Percentiles rank a stretch among this genome's conserved stretches.
These are phyloP conservation scores for Exocentrus adspersus DNA, from an alignment of 2,888 invertebrate genomes.

Conservation along the genomic window DNA sequence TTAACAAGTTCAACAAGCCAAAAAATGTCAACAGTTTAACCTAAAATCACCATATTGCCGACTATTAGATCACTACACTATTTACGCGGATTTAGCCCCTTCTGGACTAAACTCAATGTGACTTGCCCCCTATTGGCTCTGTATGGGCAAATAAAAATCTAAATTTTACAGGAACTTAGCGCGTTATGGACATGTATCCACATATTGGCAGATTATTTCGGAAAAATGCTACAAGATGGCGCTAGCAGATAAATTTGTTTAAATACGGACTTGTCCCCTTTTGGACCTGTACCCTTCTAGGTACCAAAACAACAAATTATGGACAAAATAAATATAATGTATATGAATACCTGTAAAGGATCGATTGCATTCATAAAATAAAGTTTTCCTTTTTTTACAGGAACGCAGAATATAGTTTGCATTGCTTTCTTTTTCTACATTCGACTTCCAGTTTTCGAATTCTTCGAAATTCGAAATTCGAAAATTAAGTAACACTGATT, in stretches of 20 bases:
- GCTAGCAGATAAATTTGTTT: background rate
- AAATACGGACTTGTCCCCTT: constrained; percentile 3
- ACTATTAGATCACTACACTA: background rate
- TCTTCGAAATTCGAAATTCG: no score
- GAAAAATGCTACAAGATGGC: constrained; percentile 4
- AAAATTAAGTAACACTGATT: no score
- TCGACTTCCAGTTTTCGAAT: no score
- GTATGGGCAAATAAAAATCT: background rate
- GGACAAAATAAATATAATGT: no score
- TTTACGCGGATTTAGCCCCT: background rate
- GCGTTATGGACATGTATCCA: background rate
- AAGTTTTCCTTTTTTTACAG: no score
- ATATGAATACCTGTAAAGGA: no score
- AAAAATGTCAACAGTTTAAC: background rate
- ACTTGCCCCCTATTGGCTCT: background rate
- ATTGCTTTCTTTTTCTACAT: no score
- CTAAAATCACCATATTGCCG: background rate
- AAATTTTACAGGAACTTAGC: background rate
- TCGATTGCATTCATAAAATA: no score
- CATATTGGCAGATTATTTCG: background rate
- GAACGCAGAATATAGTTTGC: no score
- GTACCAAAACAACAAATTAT: no score
- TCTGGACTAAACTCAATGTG: background rate
- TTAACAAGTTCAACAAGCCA: background rate
- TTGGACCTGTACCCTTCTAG: constrained; percentile 10